Evolutionary conservation across 2,113 vertebrate species (phyloP).

Genomic region (Cardinalis cardinalis): DNA sequence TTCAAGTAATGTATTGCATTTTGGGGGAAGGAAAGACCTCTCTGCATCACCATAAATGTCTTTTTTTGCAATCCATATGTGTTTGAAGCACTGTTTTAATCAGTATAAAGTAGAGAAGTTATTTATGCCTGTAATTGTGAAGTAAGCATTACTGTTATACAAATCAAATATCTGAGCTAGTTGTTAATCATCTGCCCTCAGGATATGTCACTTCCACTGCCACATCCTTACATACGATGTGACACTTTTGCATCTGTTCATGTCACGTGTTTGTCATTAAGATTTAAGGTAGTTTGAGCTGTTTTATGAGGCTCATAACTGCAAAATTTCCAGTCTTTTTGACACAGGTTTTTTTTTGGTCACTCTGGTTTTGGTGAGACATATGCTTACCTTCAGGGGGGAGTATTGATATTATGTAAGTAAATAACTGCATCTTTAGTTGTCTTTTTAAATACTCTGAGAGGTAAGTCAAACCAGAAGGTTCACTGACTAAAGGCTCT

Average conservation of each 20-base stretch:
- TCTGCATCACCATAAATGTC: background rate
- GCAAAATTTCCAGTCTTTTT: background rate
- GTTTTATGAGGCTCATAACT: background rate
- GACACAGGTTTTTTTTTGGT: background rate
- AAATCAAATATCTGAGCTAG: background rate
- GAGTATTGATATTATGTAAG: background rate
- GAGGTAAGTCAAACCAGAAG: background rate
- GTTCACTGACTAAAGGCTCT: background rate
- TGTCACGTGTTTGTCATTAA: background rate
- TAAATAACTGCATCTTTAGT: background rate
- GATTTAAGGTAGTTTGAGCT: background rate
- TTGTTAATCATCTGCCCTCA: background rate
- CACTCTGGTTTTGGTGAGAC: background rate
- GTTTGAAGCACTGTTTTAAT: background rate
- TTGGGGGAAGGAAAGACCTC: background rate
- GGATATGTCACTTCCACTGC: background rate
- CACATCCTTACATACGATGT: rapidly evolving
- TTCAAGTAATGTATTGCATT: background rate
- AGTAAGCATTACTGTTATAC: background rate
- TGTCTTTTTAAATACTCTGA: background rate
- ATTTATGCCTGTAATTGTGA: background rate
- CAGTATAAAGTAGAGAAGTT: background rate
- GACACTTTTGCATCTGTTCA: background rate
- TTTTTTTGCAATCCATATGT: background rate
- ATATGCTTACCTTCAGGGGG: background rate